phyloP scores from a whole-genome alignment of 2,113 vertebrate species.

The Chloropsis hardwickii region DNA sequence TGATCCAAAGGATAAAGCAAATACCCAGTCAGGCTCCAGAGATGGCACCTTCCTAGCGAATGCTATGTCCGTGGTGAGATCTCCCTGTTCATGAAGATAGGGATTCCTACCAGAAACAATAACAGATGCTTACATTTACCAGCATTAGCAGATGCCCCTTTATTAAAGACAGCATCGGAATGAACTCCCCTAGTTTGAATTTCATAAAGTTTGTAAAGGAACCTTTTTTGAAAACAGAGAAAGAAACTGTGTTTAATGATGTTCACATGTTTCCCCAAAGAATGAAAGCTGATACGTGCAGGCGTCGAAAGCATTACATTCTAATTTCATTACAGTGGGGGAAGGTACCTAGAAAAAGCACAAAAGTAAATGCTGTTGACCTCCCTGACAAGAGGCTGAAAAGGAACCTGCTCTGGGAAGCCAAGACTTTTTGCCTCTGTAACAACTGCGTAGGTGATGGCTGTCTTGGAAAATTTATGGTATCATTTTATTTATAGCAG shows the following conservation, averaged over 20 bases:
- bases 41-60: not conserved
- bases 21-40: not conserved
- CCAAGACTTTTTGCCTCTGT: slow-evolving; percentile 26
- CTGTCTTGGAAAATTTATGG: slow-evolving; percentile 65
- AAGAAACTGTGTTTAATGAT: slow-evolving; percentile 69
- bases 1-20: not conserved
- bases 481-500: slow-evolving; percentile 74
- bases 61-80: not conserved
- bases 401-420: slow-evolving; percentile 42
- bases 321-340: slow-evolving; percentile 66
- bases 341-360: slow-evolving; percentile 19
- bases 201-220: slow-evolving; percentile 63
- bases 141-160: slow-evolving; percentile 40
- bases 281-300: slow-evolving; percentile 66
- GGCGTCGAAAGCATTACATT: slow-evolving; percentile 67
- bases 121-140: not conserved
- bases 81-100: not conserved
- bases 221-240: slow-evolving; percentile 57
- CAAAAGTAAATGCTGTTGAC: slow-evolving; percentile 53
- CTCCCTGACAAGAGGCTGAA: slow-evolving; percentile 46
- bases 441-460: not conserved
- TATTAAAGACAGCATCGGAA: slow-evolving; percentile 49
- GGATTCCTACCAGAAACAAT: not conserved
- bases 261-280: slow-evolving; percentile 65
- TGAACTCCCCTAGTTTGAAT: slow-evolving; percentile 30